phyloP scores from a whole-genome alignment of 1,140 invertebrate genomes.

The Aphelinus atriplicis region DNA sequence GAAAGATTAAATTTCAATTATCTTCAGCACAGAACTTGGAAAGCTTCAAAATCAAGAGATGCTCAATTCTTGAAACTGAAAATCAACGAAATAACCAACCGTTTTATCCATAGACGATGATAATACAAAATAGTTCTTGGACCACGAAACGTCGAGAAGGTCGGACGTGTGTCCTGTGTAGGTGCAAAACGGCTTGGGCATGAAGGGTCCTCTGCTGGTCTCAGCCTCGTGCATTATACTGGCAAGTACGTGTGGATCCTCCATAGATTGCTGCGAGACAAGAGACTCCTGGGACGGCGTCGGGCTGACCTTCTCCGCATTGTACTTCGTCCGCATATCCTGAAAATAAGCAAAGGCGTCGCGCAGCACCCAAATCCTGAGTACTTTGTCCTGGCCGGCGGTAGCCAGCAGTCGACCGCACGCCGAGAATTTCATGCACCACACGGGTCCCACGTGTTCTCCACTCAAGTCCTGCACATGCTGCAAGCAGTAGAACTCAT shows the following conservation, averaged over 20 bases:
- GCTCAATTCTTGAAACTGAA: too few relatives aligned
- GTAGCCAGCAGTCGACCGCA: constrained; percentile 94
- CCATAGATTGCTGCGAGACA: constrained; percentile 79
- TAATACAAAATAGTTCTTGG: constrained; percentile 97
- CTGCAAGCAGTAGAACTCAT: constrained; percentile 87
- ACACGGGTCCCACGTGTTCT: constrained; percentile 91
- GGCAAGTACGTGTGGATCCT: constrained; percentile 70
- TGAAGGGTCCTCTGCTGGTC: constrained; percentile 80
- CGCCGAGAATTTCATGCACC: constrained; percentile 98
- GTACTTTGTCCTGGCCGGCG: constrained; percentile 92
- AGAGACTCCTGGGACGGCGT: constrained; percentile 90
- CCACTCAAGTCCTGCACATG: constrained; percentile 80
- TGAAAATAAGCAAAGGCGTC: constrained; percentile 91
- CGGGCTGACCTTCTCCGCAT: constrained; percentile 87
- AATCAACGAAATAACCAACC: constrained; percentile 65
- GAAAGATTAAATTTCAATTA: too few relatives aligned
- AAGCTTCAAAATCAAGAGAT: too few relatives aligned
- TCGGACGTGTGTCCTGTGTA: constrained; percentile 97
- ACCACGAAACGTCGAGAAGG: constrained; percentile 96
- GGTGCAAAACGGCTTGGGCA: constrained; percentile 91
- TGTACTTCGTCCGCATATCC: constrained; percentile 93
- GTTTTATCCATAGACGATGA: constrained; percentile 99
- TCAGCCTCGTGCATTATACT: constrained; percentile 60
- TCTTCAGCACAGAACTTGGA: not conserved
- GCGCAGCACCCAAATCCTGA: constrained; percentile 93